Base-by-base conservation (phyloP, 2,113 vertebrate genomes). In the Meles meles region DNA sequence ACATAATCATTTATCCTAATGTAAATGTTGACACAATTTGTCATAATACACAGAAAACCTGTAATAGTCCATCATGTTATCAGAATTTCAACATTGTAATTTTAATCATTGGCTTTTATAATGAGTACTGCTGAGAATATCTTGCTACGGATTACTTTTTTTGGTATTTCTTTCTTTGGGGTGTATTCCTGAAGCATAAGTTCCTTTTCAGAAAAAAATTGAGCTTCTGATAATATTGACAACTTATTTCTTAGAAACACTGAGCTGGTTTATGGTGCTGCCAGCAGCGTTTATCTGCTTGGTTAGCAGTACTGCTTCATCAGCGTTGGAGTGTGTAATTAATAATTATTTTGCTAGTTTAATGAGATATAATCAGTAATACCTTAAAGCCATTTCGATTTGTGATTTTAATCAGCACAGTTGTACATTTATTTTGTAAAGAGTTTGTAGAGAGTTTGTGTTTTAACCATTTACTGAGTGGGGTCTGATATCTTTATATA, bases 101-200 rank as follows among this genome's bases (percentile, higher is more conserved):
- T 96, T 86, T 95, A 90, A 77, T 90, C 47, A 80, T 83, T 94
- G n/a, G 11, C 77, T 88, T 6, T 81, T 87, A 42, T 52, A 76
- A 96, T 57, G 14, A 67, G 21, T 90, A 31, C n/a, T 94, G 34
- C 89, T 61, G 83, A 88, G 77, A 88, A 31, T 81, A 31, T 88
- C 47, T 93, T 94, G 55, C 11, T 88, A 88, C 55, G 88, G 76
- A 85, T 82, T 77, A 80, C 44, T 91, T 94, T 71, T 23, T 93
- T 81, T 93, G 29, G 2, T 39, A 27, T 87, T 76, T 79, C 5
- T 71, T 88, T 88, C 39, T 76, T 71, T 57, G 21, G 25, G 15
- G 2, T 91, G 52, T 96, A 74, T 63, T 85, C 31, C 25, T 76
- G 63, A 94, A 76, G 57, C 42, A 93, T 49, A 94, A 90, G 96